Conservation (phyloP, 2,888 invertebrate species). For the Tanypteryx hageni region DNA sequence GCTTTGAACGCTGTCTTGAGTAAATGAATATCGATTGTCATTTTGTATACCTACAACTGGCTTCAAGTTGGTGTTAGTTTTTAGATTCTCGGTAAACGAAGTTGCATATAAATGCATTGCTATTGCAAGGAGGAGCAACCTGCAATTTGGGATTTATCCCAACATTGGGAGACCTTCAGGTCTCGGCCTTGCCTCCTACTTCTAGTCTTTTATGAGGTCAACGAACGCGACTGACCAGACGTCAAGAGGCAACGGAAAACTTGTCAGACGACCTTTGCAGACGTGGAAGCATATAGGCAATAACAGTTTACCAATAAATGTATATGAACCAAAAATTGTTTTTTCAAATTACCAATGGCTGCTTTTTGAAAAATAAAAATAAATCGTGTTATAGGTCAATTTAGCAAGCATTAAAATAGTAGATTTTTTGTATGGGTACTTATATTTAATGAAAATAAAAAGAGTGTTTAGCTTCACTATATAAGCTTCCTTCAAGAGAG, state of each 20-base stretch:
- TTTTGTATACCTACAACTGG: no score
- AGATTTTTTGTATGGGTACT: not conserved
- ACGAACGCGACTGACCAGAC: conserved; percentile 60
- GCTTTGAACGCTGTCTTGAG: no score
- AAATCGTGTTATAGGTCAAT: no score
- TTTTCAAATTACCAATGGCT: not conserved
- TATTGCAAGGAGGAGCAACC: not conserved
- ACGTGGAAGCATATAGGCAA: conserved; percentile 25
- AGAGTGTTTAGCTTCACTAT: not conserved
- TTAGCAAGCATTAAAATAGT: not conserved
- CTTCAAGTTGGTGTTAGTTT: not conserved
- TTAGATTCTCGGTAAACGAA: not conserved
- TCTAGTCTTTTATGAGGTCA: conserved; percentile 63
- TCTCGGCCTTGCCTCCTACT: conserved; percentile 60
- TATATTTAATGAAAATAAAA: not conserved
- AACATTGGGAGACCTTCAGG: conserved; percentile 46
- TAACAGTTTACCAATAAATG: not conserved
- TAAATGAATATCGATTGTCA: no score
- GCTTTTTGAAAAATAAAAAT: not conserved
- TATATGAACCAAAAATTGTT: no score
- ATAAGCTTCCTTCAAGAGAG: not conserved
- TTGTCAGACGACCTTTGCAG: conserved; percentile 52
- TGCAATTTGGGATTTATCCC: not conserved
- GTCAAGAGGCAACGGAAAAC: conserved; percentile 53
- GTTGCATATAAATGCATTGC: not conserved